Evolutionary conservation across 2,113 vertebrate genomes (phyloP).

Genomic region (Periophthalmus modestus): DNA sequence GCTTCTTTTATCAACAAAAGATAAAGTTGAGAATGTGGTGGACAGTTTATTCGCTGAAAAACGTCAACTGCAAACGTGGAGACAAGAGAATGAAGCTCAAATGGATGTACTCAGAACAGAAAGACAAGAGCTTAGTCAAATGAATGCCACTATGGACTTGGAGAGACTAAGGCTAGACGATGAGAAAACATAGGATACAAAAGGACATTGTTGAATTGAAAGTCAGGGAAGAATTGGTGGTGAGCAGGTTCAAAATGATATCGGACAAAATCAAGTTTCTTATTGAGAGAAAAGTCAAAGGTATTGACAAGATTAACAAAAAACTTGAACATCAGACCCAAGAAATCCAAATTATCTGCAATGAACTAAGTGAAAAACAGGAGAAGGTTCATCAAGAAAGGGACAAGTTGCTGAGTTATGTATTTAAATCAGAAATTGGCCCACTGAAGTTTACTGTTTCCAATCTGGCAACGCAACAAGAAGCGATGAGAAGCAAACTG

Average conservation of each 20-base stretch:
- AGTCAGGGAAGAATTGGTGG: not conserved
- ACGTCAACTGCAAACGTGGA: not conserved
- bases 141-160: not conserved
- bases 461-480: slow-evolving; percentile 1
- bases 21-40: not conserved
- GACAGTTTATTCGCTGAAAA: not conserved
- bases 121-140: not conserved
- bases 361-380: slow-evolving; percentile 2
- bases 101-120: not conserved
- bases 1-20: not conserved
- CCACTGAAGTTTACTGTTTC: not conserved
- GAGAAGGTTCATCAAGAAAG: not conserved
- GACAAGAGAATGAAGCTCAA: slow-evolving; percentile 1
- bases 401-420: slow-evolving; percentile 4
- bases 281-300: not conserved
- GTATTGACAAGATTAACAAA: not conserved
- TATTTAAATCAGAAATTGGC: slow-evolving; percentile 1
- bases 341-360: not conserved
- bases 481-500: not conserved
- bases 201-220: slow-evolving; percentile 4
- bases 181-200: not conserved
- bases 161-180: not conserved
- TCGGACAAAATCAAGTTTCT: not conserved
- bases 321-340: not conserved
- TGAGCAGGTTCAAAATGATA: not conserved